Percentiles rank a stretch among this genome's conserved stretches.
Conservation (phyloP, 2,888 invertebrate genomes). For the Rhagonycha fulva region DNA sequence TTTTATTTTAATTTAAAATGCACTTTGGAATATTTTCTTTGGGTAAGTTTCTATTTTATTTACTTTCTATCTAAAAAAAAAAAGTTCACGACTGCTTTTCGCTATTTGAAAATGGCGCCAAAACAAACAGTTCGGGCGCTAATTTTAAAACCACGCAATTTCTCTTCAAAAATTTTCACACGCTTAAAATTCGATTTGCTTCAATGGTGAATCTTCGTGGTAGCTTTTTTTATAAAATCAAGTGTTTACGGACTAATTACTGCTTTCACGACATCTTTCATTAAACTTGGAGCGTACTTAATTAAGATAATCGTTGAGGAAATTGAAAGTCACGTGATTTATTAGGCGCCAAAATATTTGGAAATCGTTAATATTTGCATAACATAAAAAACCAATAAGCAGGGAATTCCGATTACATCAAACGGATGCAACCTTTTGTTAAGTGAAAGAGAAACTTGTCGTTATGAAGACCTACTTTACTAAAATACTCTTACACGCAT, state of each 20-base stretch:
- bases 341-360: background rate
- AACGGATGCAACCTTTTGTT: constrained; percentile 36
- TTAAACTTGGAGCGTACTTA: background rate
- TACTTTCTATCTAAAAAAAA: background rate
- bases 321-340: background rate
- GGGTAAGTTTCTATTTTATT: constrained; percentile 21
- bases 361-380: background rate
- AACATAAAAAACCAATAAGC: constrained; percentile 13
- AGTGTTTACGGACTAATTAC: background rate
- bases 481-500: background rate
- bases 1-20: constrained; percentile 28
- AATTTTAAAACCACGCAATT: background rate
- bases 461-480: constrained; percentile 9
- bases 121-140: background rate
- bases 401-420: constrained; percentile 38
- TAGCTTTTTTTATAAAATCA: background rate
- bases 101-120: background rate
- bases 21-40: constrained; percentile 28
- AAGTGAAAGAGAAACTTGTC: constrained; percentile 36
- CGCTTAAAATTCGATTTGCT: background rate
- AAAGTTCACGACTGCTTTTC: background rate
- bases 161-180: background rate
- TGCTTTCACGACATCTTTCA: background rate
- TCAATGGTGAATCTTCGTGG: background rate
- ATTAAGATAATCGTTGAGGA: background rate